phyloP scores from a whole-genome alignment of 2,888 invertebrate species.

The Pogonocherus hispidulus region DNA sequence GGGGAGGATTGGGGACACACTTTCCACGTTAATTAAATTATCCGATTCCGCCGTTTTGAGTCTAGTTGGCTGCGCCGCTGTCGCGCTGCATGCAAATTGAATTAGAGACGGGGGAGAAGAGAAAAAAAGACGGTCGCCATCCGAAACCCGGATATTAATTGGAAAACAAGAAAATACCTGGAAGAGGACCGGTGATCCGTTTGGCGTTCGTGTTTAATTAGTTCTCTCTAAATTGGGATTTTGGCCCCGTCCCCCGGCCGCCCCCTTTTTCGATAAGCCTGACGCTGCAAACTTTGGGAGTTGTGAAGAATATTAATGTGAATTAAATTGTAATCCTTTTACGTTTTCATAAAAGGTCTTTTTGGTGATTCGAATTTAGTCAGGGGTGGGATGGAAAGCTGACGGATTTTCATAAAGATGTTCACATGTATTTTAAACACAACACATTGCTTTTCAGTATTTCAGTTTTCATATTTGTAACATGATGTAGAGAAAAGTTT shows the following conservation, averaged over 20 bases:
- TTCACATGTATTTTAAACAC: too few species aligned
- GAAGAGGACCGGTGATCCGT: constrained; percentile 39
- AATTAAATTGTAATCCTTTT: constrained; percentile 36
- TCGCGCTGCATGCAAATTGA: constrained; percentile 54
- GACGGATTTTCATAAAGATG: background rate
- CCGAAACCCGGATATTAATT: constrained; percentile 45
- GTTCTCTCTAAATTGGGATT: constrained; percentile 30
- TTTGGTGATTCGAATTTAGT: background rate
- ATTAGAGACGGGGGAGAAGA: constrained; percentile 46
- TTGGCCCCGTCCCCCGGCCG: constrained; percentile 1
- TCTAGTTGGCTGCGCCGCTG: constrained; percentile 48
- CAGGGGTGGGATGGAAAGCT: background rate
- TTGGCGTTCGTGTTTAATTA: constrained; percentile 38
- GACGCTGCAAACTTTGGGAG: constrained; percentile 5
- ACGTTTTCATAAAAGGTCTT: constrained; percentile 15
- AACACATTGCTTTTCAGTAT: too few species aligned
- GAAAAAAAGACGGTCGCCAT: constrained; percentile 35
- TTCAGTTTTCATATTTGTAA: too few species aligned
- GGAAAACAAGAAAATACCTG: constrained; percentile 42
- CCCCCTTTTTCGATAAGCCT: background rate
- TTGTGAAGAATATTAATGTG: constrained; percentile 32
- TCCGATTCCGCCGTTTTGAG: constrained; percentile 57
- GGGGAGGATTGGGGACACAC: constrained; percentile 44
- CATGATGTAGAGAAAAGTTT: too few species aligned
- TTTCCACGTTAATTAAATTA: constrained; percentile 61